Percentiles rank a stretch among this genome's conserved stretches.
Conservation (phyloP, 2,888 invertebrate species). For the Diaphora mendica region DNA sequence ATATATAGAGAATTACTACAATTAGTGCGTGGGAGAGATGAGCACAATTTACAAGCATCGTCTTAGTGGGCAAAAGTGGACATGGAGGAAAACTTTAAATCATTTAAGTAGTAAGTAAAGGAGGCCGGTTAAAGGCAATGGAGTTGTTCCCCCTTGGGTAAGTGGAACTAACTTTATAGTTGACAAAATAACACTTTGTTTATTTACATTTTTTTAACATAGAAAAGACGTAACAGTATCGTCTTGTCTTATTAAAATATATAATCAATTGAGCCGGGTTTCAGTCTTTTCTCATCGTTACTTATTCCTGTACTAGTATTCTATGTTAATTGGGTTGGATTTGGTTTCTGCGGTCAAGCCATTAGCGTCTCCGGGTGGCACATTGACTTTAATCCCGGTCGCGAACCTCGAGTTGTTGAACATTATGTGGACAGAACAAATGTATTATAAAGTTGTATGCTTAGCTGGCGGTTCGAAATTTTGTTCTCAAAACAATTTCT, state of each 20-base stretch:
- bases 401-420: background rate
- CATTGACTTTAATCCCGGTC: background rate
- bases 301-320: background rate
- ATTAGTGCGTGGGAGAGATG: background rate
- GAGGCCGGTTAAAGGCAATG: too few relatives aligned
- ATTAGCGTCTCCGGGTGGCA: background rate
- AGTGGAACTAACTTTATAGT: background rate
- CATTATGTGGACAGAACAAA: background rate
- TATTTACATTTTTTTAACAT: background rate
- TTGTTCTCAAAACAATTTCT: background rate
- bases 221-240: background rate
- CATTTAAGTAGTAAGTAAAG: too few relatives aligned
- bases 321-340: background rate
- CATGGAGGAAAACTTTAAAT: too few relatives aligned
- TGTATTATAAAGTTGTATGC: background rate
- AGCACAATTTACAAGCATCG: too few relatives aligned
- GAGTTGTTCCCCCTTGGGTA: too few relatives aligned
- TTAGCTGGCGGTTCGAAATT: background rate
- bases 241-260: background rate
- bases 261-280: background rate
- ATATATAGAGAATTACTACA: background rate
- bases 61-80: too few relatives aligned
- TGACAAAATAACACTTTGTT: too few relatives aligned
- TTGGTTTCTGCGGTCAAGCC: background rate
- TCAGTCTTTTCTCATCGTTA: background rate